Base-by-base conservation (phyloP, 1,140 invertebrate genomes). In the Solenopsis fugax region DNA sequence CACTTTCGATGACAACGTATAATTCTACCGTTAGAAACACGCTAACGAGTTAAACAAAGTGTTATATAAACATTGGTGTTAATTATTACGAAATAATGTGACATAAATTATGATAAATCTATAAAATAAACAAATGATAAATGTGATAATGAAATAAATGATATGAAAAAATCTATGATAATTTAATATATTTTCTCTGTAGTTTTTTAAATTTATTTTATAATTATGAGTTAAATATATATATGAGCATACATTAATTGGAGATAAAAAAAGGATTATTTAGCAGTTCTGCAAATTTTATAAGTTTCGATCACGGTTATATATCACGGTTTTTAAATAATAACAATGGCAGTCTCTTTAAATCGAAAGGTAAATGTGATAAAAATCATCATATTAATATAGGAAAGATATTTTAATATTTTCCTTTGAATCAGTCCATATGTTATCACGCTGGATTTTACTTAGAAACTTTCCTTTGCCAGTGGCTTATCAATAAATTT, bases 1-100 rank as follows among this genome's bases (percentile, higher is more conserved):
- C 41, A 75, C 69, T 84, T 84, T 84, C 24, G 1, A 82, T 52
- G 78, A 71, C 67, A 54, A 81, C 45, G 24, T 82, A n/a, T 50
- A 84, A 73, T 41, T 81, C 18, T 24, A 29, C 21, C 12, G 29
- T 6, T 18, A 48, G 54, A 73, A 45, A 4, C 37, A 52, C 24
- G 29, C 10, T 13, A 29, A 29, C 29, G 18, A 34, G 24, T 60
- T 71, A 71, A 73, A 72, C 16, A 24, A 73, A 75, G 41, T 84
- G 48, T 84, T 84, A 82, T 37, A 29, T 82, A 84, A 75, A 75
- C 18, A 72, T 21, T 60, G 41, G 48, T 60, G 41, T 4, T 18
- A 37, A 13, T 60, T 75, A 45, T 73, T 50, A 65, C 7, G 24
- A 60, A 56, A 73, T 21, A 73, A 16, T 18, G 24, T n/a, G 5